phyloP scores from a whole-genome alignment of 2,888 invertebrate genomes.

The Scaptomyza reducta region DNA sequence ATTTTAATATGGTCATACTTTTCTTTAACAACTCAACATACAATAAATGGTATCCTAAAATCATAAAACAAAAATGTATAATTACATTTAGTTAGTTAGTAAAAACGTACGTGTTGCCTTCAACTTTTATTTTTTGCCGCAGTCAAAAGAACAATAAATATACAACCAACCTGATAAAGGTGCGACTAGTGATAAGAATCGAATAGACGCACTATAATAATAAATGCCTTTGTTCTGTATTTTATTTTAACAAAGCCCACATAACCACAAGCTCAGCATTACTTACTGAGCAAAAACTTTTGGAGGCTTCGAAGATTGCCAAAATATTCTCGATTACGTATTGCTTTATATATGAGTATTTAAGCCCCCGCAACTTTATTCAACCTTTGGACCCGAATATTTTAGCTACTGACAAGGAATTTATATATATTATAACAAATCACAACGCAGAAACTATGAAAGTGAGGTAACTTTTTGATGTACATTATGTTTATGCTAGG shows the following conservation, averaged over 20 bases:
- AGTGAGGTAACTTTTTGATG: too few species aligned
- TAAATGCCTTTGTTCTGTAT: conserved; percentile 5
- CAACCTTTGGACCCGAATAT: neutral
- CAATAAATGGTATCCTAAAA: neutral
- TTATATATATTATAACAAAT: too few species aligned
- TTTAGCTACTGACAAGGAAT: conserved; percentile 12
- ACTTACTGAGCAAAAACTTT: neutral
- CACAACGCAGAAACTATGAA: too few species aligned
- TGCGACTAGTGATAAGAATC: conserved; percentile 28
- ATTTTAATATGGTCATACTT: neutral
- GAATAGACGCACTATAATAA: conserved; percentile 1
- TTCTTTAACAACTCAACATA: neutral
- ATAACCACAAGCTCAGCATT: neutral
- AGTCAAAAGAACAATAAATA: conserved; percentile 23
- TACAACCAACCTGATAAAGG: conserved; percentile 36
- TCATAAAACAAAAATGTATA: neutral
- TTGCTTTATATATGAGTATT: conserved; percentile 1
- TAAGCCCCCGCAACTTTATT: neutral
- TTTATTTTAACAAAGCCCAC: conserved; percentile 2
- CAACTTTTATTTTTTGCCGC: conserved; percentile 29
- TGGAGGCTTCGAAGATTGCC: neutral
- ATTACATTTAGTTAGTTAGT: neutral
- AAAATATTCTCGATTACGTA: neutral
- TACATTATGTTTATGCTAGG: neutral
- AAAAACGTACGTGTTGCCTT: conserved; percentile 2